phyloP scores from a whole-genome alignment of 2,888 invertebrate genomes.

The Dryococelus australis region DNA sequence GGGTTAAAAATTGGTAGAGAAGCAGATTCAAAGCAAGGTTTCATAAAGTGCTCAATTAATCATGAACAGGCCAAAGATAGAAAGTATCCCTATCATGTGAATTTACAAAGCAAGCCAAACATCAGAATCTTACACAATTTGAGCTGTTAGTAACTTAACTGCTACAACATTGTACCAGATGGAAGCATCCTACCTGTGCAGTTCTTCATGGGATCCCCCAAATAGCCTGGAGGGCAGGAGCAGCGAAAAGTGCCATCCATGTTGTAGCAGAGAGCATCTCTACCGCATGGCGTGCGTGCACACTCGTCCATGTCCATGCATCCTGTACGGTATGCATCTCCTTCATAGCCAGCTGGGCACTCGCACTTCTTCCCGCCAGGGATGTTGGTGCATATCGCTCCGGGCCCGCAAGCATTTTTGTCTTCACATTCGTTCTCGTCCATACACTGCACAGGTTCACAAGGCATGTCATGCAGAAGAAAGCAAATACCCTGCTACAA shows the following conservation, averaged over 20 bases:
- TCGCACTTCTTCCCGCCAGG: slow-evolving; percentile 84
- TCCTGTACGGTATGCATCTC: slow-evolving; percentile 76
- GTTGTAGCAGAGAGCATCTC: slow-evolving; percentile 81
- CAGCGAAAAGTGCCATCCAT: slow-evolving; percentile 81
- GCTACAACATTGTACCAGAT: too few relatives aligned
- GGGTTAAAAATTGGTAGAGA: too few relatives aligned
- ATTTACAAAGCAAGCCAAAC: too few relatives aligned
- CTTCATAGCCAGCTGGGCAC: slow-evolving; percentile 83
- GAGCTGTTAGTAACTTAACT: too few relatives aligned
- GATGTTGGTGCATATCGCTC: slow-evolving; percentile 81
- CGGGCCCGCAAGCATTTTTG: slow-evolving; percentile 76
- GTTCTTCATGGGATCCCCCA: slow-evolving; percentile 77
- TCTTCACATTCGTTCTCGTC: slow-evolving; percentile 85
- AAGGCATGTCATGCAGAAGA: slow-evolving; percentile 33
- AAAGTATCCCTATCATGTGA: too few relatives aligned
- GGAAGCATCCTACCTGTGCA: slow-evolving; percentile 72
- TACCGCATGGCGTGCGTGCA: slow-evolving; percentile 76
- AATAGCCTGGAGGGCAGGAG: slow-evolving; percentile 82
- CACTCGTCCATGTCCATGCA: slow-evolving; percentile 83
- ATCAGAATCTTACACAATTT: too few relatives aligned
- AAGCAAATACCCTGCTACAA: neutral
- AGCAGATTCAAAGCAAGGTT: too few relatives aligned
- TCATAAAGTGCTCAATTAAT: too few relatives aligned
- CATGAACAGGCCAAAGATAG: too few relatives aligned
- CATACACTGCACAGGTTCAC: slow-evolving; percentile 68